Percentiles rank a stretch among this genome's conserved stretches.
Conservation (phyloP, 2,113 vertebrate species). For the Ochotona curzoniae region DNA sequence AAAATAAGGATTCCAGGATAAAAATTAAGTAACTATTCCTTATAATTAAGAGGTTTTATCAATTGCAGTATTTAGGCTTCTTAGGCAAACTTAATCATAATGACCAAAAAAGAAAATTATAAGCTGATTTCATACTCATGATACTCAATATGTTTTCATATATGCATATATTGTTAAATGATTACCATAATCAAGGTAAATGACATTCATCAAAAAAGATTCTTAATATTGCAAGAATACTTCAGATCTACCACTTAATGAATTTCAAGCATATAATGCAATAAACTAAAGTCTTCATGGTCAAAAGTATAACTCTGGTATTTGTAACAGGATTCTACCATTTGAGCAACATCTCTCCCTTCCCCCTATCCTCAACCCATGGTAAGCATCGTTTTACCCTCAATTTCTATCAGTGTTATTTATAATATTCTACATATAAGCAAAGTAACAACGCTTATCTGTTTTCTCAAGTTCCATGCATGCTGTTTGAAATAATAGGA, state of each 20-base stretch:
- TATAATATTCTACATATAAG: background rate
- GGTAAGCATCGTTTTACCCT: background rate
- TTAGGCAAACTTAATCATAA: slow-evolving; percentile 6
- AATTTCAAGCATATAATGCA: background rate
- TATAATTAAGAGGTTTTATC: slow-evolving; percentile 35
- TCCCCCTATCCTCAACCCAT: background rate
- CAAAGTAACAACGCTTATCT: background rate
- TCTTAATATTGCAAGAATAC: background rate
- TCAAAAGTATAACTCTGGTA: background rate
- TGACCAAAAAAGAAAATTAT: slow-evolving; percentile 18
- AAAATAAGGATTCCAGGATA: background rate
- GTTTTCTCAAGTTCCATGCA: background rate
- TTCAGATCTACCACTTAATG: background rate
- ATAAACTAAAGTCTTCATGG: background rate
- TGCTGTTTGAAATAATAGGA: background rate
- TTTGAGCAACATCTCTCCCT: background rate
- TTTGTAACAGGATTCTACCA: background rate
- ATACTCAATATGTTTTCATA: background rate
- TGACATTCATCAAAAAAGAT: background rate
- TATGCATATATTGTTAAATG: background rate
- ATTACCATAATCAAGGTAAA: background rate
- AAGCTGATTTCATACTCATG: background rate
- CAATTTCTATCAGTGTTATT: background rate
- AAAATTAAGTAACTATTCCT: slow-evolving; percentile 18
- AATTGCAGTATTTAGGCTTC: slow-evolving; percentile 13